A percentile compares a stretch with the other conserved stretches of the same genome.
Conservation (phyloP, 2,113 vertebrate genomes). For the Thunnus maccoyii region DNA sequence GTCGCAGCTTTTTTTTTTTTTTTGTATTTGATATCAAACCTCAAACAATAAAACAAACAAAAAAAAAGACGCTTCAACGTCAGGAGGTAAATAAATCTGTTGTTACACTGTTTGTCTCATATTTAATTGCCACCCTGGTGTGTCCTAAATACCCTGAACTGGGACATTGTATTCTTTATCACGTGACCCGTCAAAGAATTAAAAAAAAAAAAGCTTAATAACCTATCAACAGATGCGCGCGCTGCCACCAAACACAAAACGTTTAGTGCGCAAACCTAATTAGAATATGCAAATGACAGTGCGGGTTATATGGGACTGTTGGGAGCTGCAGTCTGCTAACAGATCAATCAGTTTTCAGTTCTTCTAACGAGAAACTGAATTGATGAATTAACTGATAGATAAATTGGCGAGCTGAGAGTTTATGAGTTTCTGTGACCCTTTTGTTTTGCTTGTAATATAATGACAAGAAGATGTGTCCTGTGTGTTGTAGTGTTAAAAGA, state of each 20-base stretch:
- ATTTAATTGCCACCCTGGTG: conserved; percentile 67
- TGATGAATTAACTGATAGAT: conserved; percentile 14
- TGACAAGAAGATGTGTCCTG: too few species aligned
- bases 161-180: conserved; percentile 67
- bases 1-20: neutral
- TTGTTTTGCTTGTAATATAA: too few species aligned
- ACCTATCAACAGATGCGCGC: conserved; percentile 76
- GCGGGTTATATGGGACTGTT: conserved; percentile 33
- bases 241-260: conserved; percentile 65
- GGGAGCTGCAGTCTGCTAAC: conserved; percentile 20
- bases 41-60: neutral
- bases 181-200: conserved; percentile 53
- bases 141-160: conserved; percentile 76
- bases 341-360: conserved; percentile 49
- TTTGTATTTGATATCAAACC: neutral
- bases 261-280: conserved; percentile 68
- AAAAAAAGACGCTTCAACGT: conserved; percentile 1
- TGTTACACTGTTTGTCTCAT: conserved; percentile 44
- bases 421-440: neutral
- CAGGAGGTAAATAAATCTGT: conserved; percentile 31
- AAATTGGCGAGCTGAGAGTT: conserved; percentile 16
- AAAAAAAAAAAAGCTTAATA: conserved; percentile 50
- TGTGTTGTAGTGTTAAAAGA: too few species aligned
- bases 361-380: conserved; percentile 13
- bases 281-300: conserved; percentile 79